phyloP scores from a whole-genome alignment of 2,113 vertebrate genomes.

The Seriola rivoliana region DNA sequence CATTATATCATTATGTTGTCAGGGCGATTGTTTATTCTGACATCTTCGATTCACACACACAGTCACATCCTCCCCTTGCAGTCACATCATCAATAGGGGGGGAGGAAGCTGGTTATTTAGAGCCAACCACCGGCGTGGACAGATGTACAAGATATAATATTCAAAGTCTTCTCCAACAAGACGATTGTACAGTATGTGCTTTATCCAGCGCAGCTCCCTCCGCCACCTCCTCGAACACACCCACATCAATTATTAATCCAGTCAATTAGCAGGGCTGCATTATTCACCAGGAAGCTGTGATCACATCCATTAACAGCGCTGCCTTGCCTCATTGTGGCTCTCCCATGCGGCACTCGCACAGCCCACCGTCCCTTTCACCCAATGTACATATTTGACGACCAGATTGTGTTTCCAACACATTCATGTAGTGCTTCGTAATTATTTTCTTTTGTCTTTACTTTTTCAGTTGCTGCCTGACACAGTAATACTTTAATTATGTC shows the following conservation, averaged over 20 bases:
- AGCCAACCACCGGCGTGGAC: constrained; percentile 37
- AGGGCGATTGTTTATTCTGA: constrained; percentile 72
- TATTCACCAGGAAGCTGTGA: constrained; percentile 85
- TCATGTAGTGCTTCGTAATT: background rate
- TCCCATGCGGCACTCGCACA: constrained; percentile 26
- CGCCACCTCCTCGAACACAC: constrained; percentile 48
- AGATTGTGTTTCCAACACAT: background rate
- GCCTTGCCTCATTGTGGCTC: constrained; percentile 49
- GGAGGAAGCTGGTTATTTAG: constrained; percentile 45
- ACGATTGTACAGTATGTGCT: constrained; percentile 45
- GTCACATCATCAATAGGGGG: constrained; percentile 48
- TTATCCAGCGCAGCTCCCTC: constrained; percentile 40
- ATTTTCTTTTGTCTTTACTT: background rate
- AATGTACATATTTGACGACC: background rate
- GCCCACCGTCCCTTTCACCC: background rate
- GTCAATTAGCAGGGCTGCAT: constrained; percentile 87
- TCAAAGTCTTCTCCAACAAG: constrained; percentile 67
- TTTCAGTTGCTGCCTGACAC: background rate
- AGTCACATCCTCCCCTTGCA: constrained; percentile 50
- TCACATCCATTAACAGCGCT: constrained; percentile 76
- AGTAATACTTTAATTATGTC: background rate
- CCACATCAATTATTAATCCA: constrained; percentile 88
- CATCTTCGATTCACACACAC: constrained; percentile 51
- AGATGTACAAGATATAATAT: constrained; percentile 45
- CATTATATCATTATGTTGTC: constrained; percentile 80